These are phyloP conservation scores for Malacoctenus gilli DNA, from an alignment of 2,797 vertebrate species.

Conservation along the genomic window DNA sequence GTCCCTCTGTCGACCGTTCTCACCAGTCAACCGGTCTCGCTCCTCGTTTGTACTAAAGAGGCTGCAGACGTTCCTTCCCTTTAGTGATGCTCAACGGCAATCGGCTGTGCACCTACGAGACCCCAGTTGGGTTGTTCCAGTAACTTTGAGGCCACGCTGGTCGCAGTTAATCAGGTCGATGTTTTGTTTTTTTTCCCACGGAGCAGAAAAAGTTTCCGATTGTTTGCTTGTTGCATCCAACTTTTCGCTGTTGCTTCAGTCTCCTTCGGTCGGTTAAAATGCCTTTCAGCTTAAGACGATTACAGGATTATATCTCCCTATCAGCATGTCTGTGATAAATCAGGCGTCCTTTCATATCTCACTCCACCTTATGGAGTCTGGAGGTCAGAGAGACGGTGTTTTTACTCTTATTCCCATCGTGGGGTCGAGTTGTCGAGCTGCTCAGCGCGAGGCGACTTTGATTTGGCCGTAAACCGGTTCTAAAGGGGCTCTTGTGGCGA, in stretches of 20 bases:
- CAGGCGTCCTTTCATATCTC: neutral
- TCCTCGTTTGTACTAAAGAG: slow-evolving; percentile 14
- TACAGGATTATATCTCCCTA: neutral
- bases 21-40: slow-evolving; percentile 11
- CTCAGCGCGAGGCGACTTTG: slow-evolving; percentile 5
- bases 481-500: slow-evolving; percentile 16
- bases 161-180: neutral
- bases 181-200: neutral
- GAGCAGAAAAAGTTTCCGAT: too few species aligned
- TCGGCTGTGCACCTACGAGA: neutral
- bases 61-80: neutral
- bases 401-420: neutral
- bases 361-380: neutral
- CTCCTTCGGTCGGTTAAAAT: neutral
- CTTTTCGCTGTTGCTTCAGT: too few species aligned
- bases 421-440: slow-evolving; percentile 10
- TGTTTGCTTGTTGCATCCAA: neutral
- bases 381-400: neutral
- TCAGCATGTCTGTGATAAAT: neutral
- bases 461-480: slow-evolving; percentile 12
- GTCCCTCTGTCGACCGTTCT: neutral
- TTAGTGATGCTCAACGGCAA: neutral
- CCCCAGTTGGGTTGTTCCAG: neutral
- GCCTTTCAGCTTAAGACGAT: neutral
- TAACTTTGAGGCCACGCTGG: neutral